These are phyloP conservation scores for Trematomus loennbergii DNA, from an alignment of 2,113 vertebrate species.

Conservation along the genomic window DNA sequence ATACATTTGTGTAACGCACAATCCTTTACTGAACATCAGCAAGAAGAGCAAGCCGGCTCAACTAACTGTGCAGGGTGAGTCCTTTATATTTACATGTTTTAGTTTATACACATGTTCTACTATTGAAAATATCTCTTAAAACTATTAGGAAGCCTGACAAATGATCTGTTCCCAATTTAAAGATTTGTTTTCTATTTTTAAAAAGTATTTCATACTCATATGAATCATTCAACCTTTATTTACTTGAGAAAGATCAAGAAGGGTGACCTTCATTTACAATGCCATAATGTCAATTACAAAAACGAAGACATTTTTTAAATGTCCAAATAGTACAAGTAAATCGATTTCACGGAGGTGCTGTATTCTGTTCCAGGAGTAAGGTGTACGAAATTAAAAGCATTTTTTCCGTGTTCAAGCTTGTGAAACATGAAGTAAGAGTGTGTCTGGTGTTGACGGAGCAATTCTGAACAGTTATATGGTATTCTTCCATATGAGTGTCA, in stretches of 20 bases:
- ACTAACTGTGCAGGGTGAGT: slow-evolving; percentile 78
- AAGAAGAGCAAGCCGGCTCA: slow-evolving; percentile 75
- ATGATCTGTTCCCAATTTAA: neutral
- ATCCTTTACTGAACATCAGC: slow-evolving; percentile 75
- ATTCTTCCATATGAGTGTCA: neutral
- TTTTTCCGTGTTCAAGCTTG: neutral
- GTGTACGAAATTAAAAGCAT: no score
- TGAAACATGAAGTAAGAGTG: neutral
- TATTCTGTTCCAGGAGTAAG: neutral
- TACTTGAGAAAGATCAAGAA: no score
- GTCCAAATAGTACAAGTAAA: neutral
- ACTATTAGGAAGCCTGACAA: neutral
- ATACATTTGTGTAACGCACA: slow-evolving; percentile 82
- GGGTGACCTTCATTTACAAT: no score
- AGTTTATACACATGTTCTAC: no score
- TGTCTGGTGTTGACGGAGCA: neutral
- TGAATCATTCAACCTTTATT: no score
- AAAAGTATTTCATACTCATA: neutral
- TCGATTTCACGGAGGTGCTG: neutral
- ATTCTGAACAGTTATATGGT: neutral
- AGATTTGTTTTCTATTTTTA: neutral
- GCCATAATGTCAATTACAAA: no score
- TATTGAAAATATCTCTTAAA: neutral
- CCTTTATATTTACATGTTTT: neutral
- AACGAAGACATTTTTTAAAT: no score